These are phyloP conservation scores for Rhincodon typus DNA, from an alignment of 2,797 vertebrate genomes.

Conservation along the genomic window DNA sequence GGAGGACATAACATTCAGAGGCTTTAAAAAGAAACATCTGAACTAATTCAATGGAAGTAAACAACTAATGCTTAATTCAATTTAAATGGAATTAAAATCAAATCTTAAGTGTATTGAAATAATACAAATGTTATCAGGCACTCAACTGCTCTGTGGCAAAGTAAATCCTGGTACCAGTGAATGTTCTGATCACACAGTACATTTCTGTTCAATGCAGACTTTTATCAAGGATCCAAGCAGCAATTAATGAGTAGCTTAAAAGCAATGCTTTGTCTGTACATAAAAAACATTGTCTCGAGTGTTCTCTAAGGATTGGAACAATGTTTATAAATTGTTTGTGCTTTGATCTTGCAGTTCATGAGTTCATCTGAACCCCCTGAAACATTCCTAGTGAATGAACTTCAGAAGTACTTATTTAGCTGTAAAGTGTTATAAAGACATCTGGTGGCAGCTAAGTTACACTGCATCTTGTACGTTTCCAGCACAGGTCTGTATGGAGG, in stretches of 20 bases:
- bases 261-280: neutral
- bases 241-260: neutral
- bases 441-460: conserved; percentile 23
- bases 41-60: neutral
- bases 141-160: neutral
- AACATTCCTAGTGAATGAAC: neutral
- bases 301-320: neutral
- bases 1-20: neutral
- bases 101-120: neutral
- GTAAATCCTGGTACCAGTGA: neutral
- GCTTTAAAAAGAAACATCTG: neutral
- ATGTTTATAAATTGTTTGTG: neutral
- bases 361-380: neutral
- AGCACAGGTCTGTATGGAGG: neutral
- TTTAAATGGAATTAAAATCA: neutral
- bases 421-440: conserved; percentile 36
- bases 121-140: neutral
- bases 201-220: neutral
- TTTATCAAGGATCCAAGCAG: neutral
- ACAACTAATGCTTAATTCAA: neutral
- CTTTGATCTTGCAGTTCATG: neutral
- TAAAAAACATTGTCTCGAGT: neutral
- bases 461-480: neutral
- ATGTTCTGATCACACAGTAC: neutral
- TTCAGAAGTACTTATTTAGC: too few species aligned